Base-by-base conservation (phyloP, 2,113 vertebrate genomes). In the Mungos mungo region DNA sequence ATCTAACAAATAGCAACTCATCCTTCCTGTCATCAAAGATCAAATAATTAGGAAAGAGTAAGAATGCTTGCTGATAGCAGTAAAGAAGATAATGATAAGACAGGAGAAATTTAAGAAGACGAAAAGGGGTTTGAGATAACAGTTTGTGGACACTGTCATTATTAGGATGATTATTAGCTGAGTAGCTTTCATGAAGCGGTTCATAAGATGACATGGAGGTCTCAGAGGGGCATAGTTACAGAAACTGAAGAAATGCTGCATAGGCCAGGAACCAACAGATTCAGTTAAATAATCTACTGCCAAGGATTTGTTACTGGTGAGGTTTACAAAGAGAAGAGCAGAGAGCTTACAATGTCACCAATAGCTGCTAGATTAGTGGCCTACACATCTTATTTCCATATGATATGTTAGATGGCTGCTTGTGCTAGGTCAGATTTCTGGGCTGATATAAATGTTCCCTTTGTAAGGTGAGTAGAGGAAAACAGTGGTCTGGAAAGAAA, bases 1-100 rank as follows among this genome's bases (percentile, higher is more conserved):
- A 98, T 96, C 72, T 98, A 98, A 98, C 97, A 98, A 98, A 98
- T n/a, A 83, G 65, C 0, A 12, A 47, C 68, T 98, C 97, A 95
- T 97, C 76, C 65, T 96, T 98, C 93, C 95, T 97, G 89, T 97
- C 97, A 95, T 72, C 18, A 81, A 10, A 89, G 96, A 98, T 97
- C 88, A 98, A 97, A 96, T 98, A 98, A 98, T 98, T 96, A 97
- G 97, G 96, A 93, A 74, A 96, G 41, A 72, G 92, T 95, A 98
- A 96, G 50, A 77, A 33, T 18, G 52, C 82, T 90, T 93, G 81
- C 80, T 95, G 92, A 98, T 98, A 97, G 94, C 86, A 96, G 66
- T 93, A 95, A 94, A 29, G 87, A 86, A 96, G 97, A 93, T 79
- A 93, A 94, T 69, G 94, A 96, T 97, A 97, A 98, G 82, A 90